phyloP scores from a whole-genome alignment of 2,113 vertebrate genomes.

The Progne subis region DNA sequence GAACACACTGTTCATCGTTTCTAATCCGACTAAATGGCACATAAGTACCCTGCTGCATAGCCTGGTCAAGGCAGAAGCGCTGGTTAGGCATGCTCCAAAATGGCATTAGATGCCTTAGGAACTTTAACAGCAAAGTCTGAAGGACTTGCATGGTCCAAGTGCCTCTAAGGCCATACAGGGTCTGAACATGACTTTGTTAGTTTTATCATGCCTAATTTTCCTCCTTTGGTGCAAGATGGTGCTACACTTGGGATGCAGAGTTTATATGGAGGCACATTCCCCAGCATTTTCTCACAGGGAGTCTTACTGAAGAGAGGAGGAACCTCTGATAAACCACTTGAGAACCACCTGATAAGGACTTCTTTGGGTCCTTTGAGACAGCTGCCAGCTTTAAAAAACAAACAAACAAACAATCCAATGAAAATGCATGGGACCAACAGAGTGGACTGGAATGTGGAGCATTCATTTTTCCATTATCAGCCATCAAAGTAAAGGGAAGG shows the following conservation, averaged over 20 bases:
- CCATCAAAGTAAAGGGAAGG: neutral
- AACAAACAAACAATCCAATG: neutral
- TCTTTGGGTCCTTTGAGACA: neutral
- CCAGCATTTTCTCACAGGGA: neutral
- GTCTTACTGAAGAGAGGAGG: neutral
- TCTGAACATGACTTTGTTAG: neutral
- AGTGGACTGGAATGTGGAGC: neutral
- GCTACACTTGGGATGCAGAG: neutral
- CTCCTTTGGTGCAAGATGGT: neutral
- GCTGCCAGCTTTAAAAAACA: neutral
- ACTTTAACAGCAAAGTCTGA: neutral
- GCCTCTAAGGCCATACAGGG: neutral
- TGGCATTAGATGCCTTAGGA: neutral
- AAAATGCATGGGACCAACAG: neutral
- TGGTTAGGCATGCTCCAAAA: neutral
- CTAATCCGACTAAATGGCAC: neutral
- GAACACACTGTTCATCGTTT: neutral
- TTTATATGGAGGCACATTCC: neutral
- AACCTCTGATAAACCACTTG: neutral
- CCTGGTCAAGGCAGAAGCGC: neutral
- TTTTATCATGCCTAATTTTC: neutral
- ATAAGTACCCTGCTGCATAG: neutral
- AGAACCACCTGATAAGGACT: neutral
- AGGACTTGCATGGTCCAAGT: neutral
- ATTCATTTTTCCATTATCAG: slow-evolving; percentile 12